Evolutionary conservation across 2,888 invertebrate species (phyloP).

Genomic region (Periphyllus acericola): DNA sequence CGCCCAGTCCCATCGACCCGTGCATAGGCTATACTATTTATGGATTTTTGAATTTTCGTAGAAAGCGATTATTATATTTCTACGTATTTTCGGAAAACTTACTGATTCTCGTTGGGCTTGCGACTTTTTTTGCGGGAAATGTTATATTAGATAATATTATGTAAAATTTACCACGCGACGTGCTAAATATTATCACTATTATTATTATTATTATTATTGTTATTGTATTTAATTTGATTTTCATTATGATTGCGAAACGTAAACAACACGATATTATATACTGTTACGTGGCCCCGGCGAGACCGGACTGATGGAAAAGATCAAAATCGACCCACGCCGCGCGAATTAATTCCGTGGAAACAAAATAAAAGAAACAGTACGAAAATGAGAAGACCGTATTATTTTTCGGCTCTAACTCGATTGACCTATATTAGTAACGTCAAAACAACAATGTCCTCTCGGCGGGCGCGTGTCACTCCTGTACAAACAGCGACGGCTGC

Average conservation of each 20-base stretch:
- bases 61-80: no score
- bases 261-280: not conserved
- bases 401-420: not conserved
- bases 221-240: not conserved
- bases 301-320: not conserved
- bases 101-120: no score
- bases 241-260: not conserved
- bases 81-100: no score
- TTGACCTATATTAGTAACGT: not conserved
- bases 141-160: no score
- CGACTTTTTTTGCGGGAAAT: no score
- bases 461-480: not conserved
- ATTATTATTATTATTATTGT: not conserved
- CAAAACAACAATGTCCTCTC: not conserved
- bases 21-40: no score
- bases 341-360: not conserved
- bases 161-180: no score
- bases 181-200: not conserved
- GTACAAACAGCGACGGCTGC: no score
- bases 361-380: not conserved
- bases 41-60: no score
- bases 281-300: not conserved
- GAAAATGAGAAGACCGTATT: not conserved
- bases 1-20: no score
- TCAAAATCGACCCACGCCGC: slow-evolving; percentile 17